Base-by-base conservation (phyloP, 2,888 invertebrate genomes). In the Diabrotica balteata region DNA sequence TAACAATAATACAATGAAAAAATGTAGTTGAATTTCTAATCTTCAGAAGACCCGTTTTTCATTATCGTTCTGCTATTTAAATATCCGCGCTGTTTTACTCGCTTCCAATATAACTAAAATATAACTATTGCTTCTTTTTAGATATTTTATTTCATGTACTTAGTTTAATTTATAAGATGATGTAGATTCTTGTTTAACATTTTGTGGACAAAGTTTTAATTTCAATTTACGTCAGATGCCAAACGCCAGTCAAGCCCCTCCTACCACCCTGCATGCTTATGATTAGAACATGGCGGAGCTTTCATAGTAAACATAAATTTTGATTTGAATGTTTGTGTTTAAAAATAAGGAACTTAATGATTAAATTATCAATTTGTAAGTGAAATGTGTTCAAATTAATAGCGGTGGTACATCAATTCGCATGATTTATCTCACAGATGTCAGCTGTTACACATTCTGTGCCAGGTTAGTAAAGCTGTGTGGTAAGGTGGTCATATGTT, bases 381-480 rank as follows among this genome's bases (percentile, higher is more conserved):
- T 79, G 80, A 77, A 76, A 73, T 69, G 68, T 73, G 65, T 66
- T 65, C 53, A 49, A 63, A 66, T 66, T 63, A 72, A 63, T 60
- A 68, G 75, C 72, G 72, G 75, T 75, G 75, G 71, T 72, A 74
- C 70, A 75, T 73, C 76, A 77, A 76, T 77, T 81, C 82, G 83
- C 80, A 84, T 84, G 84, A 80, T 83, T 83, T 80, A 75, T 78
- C 76, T 79, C 80, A 82, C 85, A 83, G 83, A 86, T 86, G 86
- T 86, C 86, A 84, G 84, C 86, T 81, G 83, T 86, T 84, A 85
- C 86, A 81, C 86, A 86, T 83, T 82, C 86, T 75, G 82, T 86
- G 77, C 81, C 85, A 85, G 85, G 85, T 86, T 84, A 85, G 85
- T 82, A 55, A 32, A 32, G 32, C 32, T 32, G 32, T 32, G 32